These are phyloP conservation scores for Agriotes lineatus DNA, from an alignment of 2,888 invertebrate genomes.

Conservation along the genomic window DNA sequence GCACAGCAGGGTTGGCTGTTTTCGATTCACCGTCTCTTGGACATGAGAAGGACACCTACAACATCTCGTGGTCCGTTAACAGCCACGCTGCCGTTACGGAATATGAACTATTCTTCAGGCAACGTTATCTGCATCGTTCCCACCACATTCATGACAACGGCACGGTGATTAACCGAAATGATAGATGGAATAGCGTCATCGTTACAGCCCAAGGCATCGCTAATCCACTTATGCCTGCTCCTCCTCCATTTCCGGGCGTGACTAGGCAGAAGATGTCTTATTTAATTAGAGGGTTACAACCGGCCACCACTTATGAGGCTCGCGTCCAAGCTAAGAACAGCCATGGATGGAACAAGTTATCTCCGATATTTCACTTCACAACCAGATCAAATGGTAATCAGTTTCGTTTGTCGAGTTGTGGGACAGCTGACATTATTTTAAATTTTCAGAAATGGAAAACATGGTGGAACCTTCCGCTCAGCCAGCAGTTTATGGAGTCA, in stretches of 20 bases:
- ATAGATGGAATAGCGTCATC: conserved; percentile 66
- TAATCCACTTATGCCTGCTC: conserved; percentile 51
- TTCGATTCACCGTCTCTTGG: conserved; percentile 68
- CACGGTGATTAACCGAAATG: conserved; percentile 54
- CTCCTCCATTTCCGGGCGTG: conserved; percentile 61
- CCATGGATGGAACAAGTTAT: conserved; percentile 71
- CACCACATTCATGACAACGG: conserved; percentile 53
- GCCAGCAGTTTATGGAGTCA: conserved; percentile 65
- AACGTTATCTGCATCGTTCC: conserved; percentile 53
- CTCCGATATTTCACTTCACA: conserved; percentile 69
- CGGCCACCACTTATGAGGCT: conserved; percentile 70
- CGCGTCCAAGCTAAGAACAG: conserved; percentile 71
- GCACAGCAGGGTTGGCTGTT: conserved; percentile 66
- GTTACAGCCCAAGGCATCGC: conserved; percentile 57
- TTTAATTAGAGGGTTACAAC: conserved; percentile 68
- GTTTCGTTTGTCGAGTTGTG: conserved; percentile 8
- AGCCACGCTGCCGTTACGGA: conserved; percentile 69
- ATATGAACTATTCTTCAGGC: conserved; percentile 68
- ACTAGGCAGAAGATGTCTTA: conserved; percentile 69
- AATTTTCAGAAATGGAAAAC: conserved; percentile 63
- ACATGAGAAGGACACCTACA: conserved; percentile 67
- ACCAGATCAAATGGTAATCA: conserved; percentile 70
- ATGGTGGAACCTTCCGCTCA: conserved; percentile 66
- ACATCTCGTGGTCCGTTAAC: conserved; percentile 69
- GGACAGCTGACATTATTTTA: too few relatives aligned